Percentiles rank a stretch among this genome's conserved stretches.
phyloP scores from a whole-genome alignment of 2,113 vertebrate genomes.

The Podarcis cretensis region DNA sequence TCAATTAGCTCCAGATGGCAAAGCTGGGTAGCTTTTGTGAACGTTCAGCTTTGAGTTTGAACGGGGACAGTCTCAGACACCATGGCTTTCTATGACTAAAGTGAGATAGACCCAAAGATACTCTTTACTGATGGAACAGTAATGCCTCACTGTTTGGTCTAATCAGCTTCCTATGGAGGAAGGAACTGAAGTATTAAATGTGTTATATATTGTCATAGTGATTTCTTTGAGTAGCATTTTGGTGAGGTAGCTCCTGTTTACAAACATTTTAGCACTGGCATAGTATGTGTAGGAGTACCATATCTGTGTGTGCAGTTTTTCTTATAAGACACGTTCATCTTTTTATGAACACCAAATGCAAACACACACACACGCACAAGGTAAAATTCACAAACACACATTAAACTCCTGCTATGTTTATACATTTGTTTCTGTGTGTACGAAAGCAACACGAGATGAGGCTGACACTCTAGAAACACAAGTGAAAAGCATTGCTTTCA shows the following conservation, averaged over 20 bases:
- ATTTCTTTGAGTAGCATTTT: slow-evolving; percentile 9
- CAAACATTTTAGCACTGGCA: not conserved
- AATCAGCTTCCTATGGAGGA: not conserved
- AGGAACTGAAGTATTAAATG: not conserved
- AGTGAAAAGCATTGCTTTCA: not conserved
- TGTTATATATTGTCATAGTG: not conserved
- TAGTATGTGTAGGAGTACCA: slow-evolving; percentile 14
- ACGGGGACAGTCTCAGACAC: not conserved
- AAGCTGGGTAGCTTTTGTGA: no score
- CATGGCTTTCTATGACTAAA: not conserved
- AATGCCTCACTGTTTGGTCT: not conserved
- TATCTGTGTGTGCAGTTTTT: not conserved
- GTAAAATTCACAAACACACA: no score
- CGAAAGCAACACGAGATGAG: not conserved
- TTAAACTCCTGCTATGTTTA: not conserved
- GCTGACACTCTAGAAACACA: no score
- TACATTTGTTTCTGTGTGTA: not conserved
- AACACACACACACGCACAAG: not conserved
- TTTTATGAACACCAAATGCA: not conserved
- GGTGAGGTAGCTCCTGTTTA: not conserved
- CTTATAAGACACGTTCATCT: not conserved
- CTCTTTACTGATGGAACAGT: not conserved
- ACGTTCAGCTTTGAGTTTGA: not conserved
- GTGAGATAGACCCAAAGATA: not conserved
- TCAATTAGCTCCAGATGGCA: no score